These are phyloP conservation scores for Bradysia coprophila DNA, from an alignment of 1,140 invertebrate genomes.

Conservation along the genomic window DNA sequence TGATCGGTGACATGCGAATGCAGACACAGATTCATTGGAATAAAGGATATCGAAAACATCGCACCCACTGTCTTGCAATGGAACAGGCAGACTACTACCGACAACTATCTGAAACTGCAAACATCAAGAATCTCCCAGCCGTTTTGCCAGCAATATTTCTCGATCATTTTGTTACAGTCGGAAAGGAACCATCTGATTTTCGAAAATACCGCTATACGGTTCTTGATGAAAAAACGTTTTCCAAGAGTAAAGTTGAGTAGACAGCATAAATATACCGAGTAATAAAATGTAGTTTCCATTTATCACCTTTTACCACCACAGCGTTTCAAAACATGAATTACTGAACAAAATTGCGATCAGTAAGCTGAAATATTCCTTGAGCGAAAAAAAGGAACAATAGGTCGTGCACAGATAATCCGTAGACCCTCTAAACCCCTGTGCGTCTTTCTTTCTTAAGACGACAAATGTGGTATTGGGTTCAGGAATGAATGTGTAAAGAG, in stretches of 20 bases:
- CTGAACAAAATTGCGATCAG: too few species aligned
- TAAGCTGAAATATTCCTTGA: too few species aligned
- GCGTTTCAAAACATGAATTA: too few species aligned
- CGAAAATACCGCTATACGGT: slow-evolving; percentile 4
- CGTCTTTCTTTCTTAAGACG: too few species aligned
- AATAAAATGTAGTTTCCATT: too few species aligned
- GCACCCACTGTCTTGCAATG: slow-evolving; percentile 9
- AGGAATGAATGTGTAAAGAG: too few species aligned
- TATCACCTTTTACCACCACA: too few species aligned
- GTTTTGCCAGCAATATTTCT: neutral
- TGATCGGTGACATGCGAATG: slow-evolving; percentile 26
- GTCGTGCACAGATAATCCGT: too few species aligned
- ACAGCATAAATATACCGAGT: too few species aligned
- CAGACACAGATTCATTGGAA: slow-evolving; percentile 11
- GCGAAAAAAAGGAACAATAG: too few species aligned
- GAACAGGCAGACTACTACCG: slow-evolving; percentile 10
- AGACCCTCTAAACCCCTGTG: too few species aligned
- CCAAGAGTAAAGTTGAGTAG: neutral
- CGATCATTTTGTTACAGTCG: neutral
- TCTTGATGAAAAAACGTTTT: slow-evolving; percentile 4
- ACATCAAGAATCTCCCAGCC: slow-evolving; percentile 5
- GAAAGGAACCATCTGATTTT: neutral
- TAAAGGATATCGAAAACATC: slow-evolving; percentile 4
- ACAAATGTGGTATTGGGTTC: too few species aligned
- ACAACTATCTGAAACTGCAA: slow-evolving; percentile 8